Evolutionary conservation across 2,797 vertebrate species (phyloP).

Genomic region (Pseudochirops corinnae): DNA sequence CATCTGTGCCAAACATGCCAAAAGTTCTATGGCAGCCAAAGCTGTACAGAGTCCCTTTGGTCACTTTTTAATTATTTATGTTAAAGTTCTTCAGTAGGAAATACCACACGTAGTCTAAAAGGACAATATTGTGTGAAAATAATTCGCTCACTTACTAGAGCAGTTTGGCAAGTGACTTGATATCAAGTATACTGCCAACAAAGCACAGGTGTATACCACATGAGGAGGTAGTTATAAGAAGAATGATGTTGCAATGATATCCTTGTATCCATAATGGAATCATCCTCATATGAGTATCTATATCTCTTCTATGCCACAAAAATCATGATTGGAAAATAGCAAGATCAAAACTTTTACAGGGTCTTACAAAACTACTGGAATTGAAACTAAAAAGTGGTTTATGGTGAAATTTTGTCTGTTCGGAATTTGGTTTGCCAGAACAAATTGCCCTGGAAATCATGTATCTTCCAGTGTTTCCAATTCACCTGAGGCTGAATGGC

Average conservation of each 20-base stretch:
- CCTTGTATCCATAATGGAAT: slow-evolving; percentile 34
- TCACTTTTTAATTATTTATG: slow-evolving; percentile 62
- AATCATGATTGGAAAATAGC: slow-evolving; percentile 39
- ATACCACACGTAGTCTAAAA: slow-evolving; percentile 56
- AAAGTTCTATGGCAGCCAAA: slow-evolving; percentile 51
- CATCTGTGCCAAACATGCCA: slow-evolving; percentile 54
- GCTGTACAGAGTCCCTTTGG: slow-evolving; percentile 48
- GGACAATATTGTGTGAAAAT: slow-evolving; percentile 61
- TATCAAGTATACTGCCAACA: slow-evolving; percentile 50
- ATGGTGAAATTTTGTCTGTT: background rate
- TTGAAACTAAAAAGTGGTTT: slow-evolving; percentile 18
- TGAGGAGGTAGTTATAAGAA: slow-evolving; percentile 31
- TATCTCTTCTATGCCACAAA: background rate
- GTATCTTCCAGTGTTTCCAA: slow-evolving; percentile 23
- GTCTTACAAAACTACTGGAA: slow-evolving; percentile 31
- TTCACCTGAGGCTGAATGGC: background rate
- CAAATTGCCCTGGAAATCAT: slow-evolving; percentile 10
- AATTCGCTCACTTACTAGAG: slow-evolving; percentile 56
- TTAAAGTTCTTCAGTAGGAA: slow-evolving; percentile 62
- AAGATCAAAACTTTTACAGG: background rate
- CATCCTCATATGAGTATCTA: slow-evolving; percentile 27
- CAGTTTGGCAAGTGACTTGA: slow-evolving; percentile 61
- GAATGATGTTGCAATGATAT: slow-evolving; percentile 25
- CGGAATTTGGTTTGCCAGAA: background rate
- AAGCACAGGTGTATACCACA: slow-evolving; percentile 63